Conservation (phyloP, 2,113 vertebrate genomes). For the Microcebus jonahi region DNA sequence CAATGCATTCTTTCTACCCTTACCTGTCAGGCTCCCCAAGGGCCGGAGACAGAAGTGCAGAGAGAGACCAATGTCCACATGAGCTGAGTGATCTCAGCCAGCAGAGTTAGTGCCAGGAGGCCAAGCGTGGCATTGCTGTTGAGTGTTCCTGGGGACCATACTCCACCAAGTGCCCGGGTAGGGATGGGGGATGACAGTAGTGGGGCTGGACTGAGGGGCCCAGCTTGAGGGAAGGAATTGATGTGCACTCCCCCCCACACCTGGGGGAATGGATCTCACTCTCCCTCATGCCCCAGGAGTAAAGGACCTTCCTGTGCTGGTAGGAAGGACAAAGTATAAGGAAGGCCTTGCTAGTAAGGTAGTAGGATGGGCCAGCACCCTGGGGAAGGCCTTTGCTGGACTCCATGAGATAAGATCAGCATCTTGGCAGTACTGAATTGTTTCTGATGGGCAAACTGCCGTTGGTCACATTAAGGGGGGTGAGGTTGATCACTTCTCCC, state of each 20-base stretch:
- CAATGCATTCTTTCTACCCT: neutral
- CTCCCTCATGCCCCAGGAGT: neutral
- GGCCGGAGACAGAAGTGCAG: neutral
- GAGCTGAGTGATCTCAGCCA: neutral
- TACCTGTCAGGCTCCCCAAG: neutral
- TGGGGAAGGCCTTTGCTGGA: neutral
- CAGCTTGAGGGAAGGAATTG: neutral
- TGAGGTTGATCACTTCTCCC: neutral
- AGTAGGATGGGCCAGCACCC: neutral
- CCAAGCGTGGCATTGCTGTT: neutral
- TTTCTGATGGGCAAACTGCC: neutral
- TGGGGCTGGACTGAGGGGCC: neutral
- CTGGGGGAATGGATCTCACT: neutral
- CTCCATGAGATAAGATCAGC: neutral
- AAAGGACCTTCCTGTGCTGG: neutral
- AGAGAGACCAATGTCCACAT: neutral
- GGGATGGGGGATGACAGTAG: neutral
- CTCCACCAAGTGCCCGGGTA: neutral
- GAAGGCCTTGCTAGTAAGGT: neutral
- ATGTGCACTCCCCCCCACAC: neutral
- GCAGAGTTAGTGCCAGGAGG: neutral
- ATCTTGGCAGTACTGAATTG: neutral
- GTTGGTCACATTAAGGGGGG: neutral
- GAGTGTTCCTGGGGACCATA: neutral
- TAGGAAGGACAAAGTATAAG: neutral